Evolutionary conservation across 1,140 invertebrate species (phyloP), one percentile per base, ranked within the genome.

Genomic region (Parasteatoda tepidariorum): DNA sequence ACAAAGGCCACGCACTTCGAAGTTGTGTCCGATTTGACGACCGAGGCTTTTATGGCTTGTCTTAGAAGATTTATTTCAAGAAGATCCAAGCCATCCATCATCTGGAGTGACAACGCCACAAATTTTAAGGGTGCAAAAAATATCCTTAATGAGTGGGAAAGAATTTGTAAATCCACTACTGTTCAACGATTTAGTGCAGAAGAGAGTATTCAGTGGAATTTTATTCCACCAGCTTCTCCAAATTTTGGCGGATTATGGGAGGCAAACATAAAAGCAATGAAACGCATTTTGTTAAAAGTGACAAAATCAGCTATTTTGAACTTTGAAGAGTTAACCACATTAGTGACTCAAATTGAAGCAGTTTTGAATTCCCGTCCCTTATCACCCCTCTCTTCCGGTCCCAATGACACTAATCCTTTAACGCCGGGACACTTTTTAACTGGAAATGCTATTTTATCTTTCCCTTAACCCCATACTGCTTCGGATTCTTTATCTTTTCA

Each of bases 1-100:
- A 89, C 88, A 0, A 89, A 86, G 88, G 88, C 88, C 86, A 88
- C 86, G 86, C 90, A 90, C 88, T 87, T 88, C 86, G 90, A 87
- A 89, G 84, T 84, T 86, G 87, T 89, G 84, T 86, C 86, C 0
- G 85, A 88, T 82, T 62, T 90, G 5, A 85, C 88, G 2, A 87
- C 89, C 0, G 86, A 89, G 55, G 85, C 85, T 2, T 90, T 91
- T 66, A 59, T 90, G 3, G 85, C 87, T 5, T 86, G 87, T 2
- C 76, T 91, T 9, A 85, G 86, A n/a, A 76, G 90, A 30, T 91
- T 91, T 82, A 83, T 88, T 2, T 76, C 87, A 6, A 83, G 89
- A 4, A 84, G 90, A 62, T 85, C 84, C 48, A 48, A 33, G 6
- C 86, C 64, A 3, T 61, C 66, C 2, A 38, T 3, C 0, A 79